Evolutionary conservation across 2,888 invertebrate genomes (phyloP).

Genomic region (Tetragnatha montana): DNA sequence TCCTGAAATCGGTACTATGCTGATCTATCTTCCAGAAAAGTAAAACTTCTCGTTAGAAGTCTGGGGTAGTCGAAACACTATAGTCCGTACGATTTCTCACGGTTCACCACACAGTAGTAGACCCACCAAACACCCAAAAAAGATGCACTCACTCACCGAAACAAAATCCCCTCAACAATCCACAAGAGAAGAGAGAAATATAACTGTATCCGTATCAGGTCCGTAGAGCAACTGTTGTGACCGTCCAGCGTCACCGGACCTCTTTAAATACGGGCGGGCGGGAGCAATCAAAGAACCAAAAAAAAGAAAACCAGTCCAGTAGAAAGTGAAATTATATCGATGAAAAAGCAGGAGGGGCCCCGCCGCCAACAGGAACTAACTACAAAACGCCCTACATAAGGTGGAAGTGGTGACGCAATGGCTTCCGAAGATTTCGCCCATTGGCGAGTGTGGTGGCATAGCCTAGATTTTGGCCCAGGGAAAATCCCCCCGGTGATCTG

Average conservation of each 20-base stretch:
- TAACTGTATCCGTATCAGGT: slow-evolving; percentile 2
- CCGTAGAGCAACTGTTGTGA: slow-evolving; percentile 26
- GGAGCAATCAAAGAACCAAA: slow-evolving; percentile 37
- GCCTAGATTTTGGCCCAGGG: slow-evolving; percentile 62
- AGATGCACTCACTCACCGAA: slow-evolving; percentile 20
- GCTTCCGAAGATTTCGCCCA: slow-evolving; percentile 43
- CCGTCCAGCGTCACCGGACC: slow-evolving; percentile 36
- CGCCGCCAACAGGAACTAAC: slow-evolving; percentile 49
- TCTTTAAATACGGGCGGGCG: slow-evolving; percentile 58
- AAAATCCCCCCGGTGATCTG: slow-evolving; percentile 42
- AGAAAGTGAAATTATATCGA: slow-evolving; percentile 56
- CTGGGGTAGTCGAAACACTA: too few relatives aligned
- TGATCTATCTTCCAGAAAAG: too few relatives aligned
- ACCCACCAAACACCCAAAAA: background rate
- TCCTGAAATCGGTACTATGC: too few relatives aligned
- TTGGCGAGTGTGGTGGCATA: slow-evolving; percentile 63
- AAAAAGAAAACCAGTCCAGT: slow-evolving; percentile 62
- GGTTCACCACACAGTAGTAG: too few relatives aligned
- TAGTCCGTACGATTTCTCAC: too few relatives aligned
- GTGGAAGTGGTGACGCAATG: slow-evolving; percentile 58
- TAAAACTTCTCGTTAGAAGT: too few relatives aligned
- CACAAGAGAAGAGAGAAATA: background rate
- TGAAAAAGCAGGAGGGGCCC: slow-evolving; percentile 54
- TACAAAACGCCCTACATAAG: slow-evolving; percentile 67
- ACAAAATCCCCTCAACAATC: too few relatives aligned